Percentiles rank a stretch among this genome's conserved stretches.
These are phyloP conservation scores for Aegithalos caudatus DNA, from an alignment of 2,113 vertebrate genomes.

Conservation along the genomic window DNA sequence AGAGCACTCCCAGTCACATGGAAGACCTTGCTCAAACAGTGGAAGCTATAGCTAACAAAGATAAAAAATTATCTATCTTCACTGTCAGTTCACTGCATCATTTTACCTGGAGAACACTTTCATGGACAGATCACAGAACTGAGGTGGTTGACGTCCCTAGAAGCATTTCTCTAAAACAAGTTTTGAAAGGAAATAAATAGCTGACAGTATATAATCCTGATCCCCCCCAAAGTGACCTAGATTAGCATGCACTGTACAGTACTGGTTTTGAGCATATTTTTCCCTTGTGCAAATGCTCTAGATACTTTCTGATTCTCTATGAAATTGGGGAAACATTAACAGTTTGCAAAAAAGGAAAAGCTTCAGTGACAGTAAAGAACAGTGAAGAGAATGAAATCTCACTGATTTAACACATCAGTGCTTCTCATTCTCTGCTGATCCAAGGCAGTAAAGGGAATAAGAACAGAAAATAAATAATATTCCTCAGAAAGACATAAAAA, in stretches of 20 bases:
- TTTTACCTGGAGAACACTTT: neutral
- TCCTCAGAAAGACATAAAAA: conserved; percentile 41
- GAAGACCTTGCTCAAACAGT: neutral
- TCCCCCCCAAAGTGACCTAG: neutral
- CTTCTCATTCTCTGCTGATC: conserved; percentile 10
- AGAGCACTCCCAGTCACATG: accelerated
- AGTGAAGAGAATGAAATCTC: conserved; percentile 46
- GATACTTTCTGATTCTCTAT: neutral
- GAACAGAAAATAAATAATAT: conserved; percentile 38
- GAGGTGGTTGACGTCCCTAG: neutral
- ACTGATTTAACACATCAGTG: conserved; percentile 5
- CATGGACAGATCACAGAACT: neutral
- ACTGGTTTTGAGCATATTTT: neutral
- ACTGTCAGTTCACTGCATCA: neutral
- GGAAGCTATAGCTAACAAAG: neutral
- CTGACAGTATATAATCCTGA: neutral
- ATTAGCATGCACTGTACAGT: neutral
- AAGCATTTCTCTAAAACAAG: neutral
- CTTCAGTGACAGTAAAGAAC: neutral
- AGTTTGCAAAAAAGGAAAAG: neutral
- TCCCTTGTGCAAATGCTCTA: neutral
- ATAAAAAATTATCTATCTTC: neutral
- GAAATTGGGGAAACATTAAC: neutral
- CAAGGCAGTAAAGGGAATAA: conserved; percentile 48
- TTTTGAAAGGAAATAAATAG: neutral